Evolutionary conservation across 2,113 vertebrate genomes (phyloP).

Genomic region (Petrocephalus zakoni): DNA sequence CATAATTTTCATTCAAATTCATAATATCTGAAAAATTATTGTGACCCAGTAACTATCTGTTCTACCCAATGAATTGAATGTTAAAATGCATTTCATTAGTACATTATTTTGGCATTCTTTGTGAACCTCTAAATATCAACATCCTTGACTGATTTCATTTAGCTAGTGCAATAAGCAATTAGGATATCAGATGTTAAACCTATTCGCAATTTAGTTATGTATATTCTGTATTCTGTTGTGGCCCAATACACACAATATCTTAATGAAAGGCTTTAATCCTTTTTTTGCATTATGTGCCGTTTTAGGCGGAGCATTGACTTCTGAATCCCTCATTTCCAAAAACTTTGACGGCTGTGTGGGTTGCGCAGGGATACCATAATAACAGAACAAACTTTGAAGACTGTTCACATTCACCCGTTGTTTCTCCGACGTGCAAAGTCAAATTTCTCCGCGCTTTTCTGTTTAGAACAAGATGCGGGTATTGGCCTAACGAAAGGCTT

Average conservation of each 20-base stretch:
- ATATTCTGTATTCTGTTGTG: neutral
- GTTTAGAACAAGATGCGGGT: neutral
- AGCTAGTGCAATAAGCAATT: constrained; percentile 14
- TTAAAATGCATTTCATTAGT: neutral
- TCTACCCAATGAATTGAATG: neutral
- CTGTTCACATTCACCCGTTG: neutral
- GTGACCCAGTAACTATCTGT: neutral
- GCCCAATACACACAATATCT: constrained; percentile 14
- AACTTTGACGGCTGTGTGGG: neutral
- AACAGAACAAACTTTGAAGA: neutral
- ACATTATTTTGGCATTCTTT: neutral
- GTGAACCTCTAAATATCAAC: neutral
- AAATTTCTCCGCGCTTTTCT: neutral
- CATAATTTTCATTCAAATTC: no score
- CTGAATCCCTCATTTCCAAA: neutral
- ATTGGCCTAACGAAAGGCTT: neutral
- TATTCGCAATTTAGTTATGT: neutral
- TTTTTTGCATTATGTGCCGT: neutral
- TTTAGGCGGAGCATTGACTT: neutral
- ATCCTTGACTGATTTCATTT: constrained; percentile 9
- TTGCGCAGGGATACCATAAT: neutral
- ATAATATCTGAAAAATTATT: neutral
- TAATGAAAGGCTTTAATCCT: neutral
- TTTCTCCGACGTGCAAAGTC: neutral
- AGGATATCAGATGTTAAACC: neutral